Conservation (phyloP, 35 echinoderm and acorn worm genomes). For the Ptychodera flava region DNA sequence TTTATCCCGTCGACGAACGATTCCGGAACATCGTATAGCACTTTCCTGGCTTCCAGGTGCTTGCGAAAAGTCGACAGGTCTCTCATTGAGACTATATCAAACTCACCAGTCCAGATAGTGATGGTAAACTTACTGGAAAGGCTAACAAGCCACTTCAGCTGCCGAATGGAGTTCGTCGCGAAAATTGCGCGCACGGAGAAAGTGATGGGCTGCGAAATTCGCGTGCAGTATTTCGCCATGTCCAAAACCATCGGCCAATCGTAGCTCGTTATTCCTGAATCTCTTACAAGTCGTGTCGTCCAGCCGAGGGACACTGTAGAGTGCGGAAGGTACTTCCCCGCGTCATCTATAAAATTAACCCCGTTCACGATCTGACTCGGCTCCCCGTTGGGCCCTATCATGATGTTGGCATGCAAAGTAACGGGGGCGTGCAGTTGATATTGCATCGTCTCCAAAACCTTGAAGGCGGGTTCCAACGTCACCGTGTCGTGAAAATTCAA, state of each 20-base stretch:
- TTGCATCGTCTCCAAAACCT: conserved; percentile 30
- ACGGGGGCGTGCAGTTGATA: conserved; percentile 63
- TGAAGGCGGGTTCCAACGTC: conserved; percentile 25
- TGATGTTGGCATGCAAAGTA: conserved; percentile 61
- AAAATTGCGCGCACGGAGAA: conserved; percentile 75
- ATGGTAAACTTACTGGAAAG: conserved; percentile 61
- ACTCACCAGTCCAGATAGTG: conserved; percentile 57
- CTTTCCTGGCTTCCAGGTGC: conserved; percentile 62
- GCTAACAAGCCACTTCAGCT: conserved; percentile 81
- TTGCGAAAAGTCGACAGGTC: conserved; percentile 61
- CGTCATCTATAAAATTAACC: conserved; percentile 17
- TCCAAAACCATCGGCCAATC: conserved; percentile 67
- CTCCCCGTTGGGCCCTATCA: conserved; percentile 68
- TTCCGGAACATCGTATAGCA: conserved; percentile 67
- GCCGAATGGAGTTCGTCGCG: conserved; percentile 48
- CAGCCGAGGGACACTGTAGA: conserved; percentile 64
- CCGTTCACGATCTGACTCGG: conserved; percentile 22
- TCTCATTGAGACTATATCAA: conserved; percentile 59
- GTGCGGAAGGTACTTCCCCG: conserved; percentile 20
- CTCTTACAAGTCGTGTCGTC: conserved; percentile 50
- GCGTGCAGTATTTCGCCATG: conserved; percentile 69
- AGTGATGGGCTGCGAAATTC: conserved; percentile 33
- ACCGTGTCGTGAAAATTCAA: conserved; percentile 54
- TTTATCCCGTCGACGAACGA: conserved; percentile 59
- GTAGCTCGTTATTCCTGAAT: conserved; percentile 48